Percentiles rank a stretch among this genome's conserved stretches.
Conservation (phyloP, 2,888 invertebrate genomes). For the Carcina quercana region DNA sequence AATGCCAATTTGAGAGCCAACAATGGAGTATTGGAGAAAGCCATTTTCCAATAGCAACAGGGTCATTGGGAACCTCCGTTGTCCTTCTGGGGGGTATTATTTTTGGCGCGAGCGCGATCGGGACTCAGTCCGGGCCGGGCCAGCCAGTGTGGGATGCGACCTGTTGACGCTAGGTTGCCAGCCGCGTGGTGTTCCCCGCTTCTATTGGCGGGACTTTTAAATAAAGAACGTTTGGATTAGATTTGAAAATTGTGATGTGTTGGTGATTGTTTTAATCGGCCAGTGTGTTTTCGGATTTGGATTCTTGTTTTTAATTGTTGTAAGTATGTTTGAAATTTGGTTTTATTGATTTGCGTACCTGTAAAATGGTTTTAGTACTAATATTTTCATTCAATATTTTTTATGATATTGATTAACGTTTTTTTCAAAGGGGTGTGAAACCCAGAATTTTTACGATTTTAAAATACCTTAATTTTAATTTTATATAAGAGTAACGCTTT, state of each 20-base stretch:
- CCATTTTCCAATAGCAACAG: conserved; percentile 63
- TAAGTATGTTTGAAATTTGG: too few relatives aligned
- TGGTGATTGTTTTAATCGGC: not conserved
- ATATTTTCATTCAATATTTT: too few relatives aligned
- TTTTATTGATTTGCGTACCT: too few relatives aligned
- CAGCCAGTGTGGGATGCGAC: conserved; percentile 65
- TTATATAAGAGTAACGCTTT: too few relatives aligned
- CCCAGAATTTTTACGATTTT: too few relatives aligned
- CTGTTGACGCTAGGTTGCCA: conserved; percentile 67
- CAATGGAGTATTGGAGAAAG: conserved; percentile 49
- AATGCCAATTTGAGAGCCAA: conserved; percentile 32
- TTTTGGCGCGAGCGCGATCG: conserved; percentile 68
- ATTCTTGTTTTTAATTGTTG: not conserved
- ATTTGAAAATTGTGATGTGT: conserved; percentile 13
- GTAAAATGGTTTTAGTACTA: too few relatives aligned
- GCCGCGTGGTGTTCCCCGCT: conserved; percentile 23
- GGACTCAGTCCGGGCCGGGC: conserved; percentile 32
- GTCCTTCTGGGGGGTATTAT: conserved; percentile 63
- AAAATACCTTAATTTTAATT: too few relatives aligned
- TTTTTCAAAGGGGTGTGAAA: too few relatives aligned
- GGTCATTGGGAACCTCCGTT: conserved; percentile 53
- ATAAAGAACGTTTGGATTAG: conserved; percentile 27
- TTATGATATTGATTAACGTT: too few relatives aligned
- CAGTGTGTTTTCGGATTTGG: conserved; percentile 2
- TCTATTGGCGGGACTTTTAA: conserved; percentile 38